phyloP scores from a whole-genome alignment of 1,140 invertebrate genomes.

The Plutomurus gul region DNA sequence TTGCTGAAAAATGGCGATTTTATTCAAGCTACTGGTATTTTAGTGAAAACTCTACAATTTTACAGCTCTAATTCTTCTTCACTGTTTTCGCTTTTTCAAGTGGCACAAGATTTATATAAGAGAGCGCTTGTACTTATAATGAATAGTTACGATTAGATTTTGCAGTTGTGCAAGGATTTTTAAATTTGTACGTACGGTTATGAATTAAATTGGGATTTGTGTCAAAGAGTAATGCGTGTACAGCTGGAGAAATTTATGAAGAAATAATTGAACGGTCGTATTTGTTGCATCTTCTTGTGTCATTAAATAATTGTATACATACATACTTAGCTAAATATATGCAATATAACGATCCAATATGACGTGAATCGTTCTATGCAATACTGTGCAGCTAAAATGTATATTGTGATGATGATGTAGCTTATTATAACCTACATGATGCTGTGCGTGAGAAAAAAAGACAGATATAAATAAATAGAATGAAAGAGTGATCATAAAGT shows the following conservation, averaged over 20 bases:
- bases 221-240: too few relatives aligned
- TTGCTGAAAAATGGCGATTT: background rate
- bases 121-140: slow-evolving; percentile 22
- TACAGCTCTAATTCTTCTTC: slow-evolving; percentile 30
- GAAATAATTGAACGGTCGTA: too few relatives aligned
- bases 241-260: too few relatives aligned
- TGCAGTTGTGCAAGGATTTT: too few relatives aligned
- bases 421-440: background rate
- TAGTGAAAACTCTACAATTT: slow-evolving; percentile 13
- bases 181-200: background rate
- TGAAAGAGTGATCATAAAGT: slow-evolving; percentile 11
- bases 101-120: slow-evolving; percentile 41
- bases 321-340: too few relatives aligned
- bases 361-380: too few relatives aligned
- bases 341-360: too few relatives aligned
- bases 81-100: background rate
- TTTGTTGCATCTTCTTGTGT: too few relatives aligned
- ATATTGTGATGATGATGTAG: too few relatives aligned
- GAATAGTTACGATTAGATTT: background rate
- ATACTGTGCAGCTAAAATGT: background rate
- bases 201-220: too few relatives aligned
- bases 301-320: too few relatives aligned
- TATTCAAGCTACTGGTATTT: background rate
- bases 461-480: slow-evolving; percentile 26
- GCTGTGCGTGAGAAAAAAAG: background rate